Evolutionary conservation across 2,113 vertebrate species (phyloP), one percentile per base, ranked within the genome.

Genomic region (Zingel zingel): DNA sequence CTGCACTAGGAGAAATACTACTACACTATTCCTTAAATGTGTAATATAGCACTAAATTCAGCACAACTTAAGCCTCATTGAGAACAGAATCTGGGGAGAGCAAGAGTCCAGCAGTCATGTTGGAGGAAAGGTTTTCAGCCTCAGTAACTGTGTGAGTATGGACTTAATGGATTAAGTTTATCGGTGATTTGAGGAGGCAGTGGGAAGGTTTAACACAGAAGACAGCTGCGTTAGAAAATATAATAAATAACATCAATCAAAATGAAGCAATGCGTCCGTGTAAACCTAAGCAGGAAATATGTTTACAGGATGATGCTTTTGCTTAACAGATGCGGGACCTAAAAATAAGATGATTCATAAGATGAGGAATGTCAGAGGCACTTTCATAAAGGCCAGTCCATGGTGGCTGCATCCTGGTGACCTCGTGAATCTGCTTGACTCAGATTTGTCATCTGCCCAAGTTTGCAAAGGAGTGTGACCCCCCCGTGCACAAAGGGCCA

Each of bases 161-260:
- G 12, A 36, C 72, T 50, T 13, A 51, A 50, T 33, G 27, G 58
- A 33, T 74, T 74, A 62, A 18, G 43, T n/a, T 74, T 61, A 27
- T 50, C 43, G 43, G 5, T 15, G 19, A 9, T 27, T 11, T 30
- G 15, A 27, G 6, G 57, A 50, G 45, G 71, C 25, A 50, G 12
- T 23, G 57, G 27, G 71, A 36, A n/a, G 33, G 18, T 30, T 62
- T 33, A 33, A 74, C 8, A 30, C 43, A 6, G 45, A 50, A 12
- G 21, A 58, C 6, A 19, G 50, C 50, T 18, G 50, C 6, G 50
- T 51, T 51, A 19, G 50, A 18, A 57, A 57, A 25, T 57, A 9
- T 5, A 61, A 61, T 61, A 9, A 61, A 61, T 36, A 30, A 16
- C 30, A 19, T 2, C 18, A 18, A 27, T 8, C 33, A 36, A 33